Base-by-base conservation (phyloP, 2,113 vertebrate species). In the Cairina moschata region DNA sequence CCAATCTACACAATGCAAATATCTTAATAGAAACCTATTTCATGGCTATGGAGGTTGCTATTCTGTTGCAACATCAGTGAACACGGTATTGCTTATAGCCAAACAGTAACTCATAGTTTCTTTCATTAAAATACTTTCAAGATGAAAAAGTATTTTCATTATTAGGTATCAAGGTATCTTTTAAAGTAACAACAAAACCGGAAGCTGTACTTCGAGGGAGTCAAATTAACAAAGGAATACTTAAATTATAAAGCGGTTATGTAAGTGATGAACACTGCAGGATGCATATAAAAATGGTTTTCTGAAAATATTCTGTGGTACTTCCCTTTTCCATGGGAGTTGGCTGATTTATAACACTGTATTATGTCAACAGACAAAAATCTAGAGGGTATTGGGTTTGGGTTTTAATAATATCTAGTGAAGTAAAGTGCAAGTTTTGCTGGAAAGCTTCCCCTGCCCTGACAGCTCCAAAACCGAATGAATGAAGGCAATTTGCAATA, bases 111-210 rank as follows among this genome's bases (percentile, higher is more conserved):
- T 60, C 85, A 44, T 7, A 31, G 50, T 29, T 34, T 32, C 67
- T 71, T 40, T 23, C 80, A 77, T 72, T 32, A 59, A 25, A 79
- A n/a, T 36, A 8, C 50, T 65, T 82, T 13, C 89, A 50, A 78
- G 66, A 86, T 66, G 60, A 93, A 86, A 56, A 95, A 72, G n/a
- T 40, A 46, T 67, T 86, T 76, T 86, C 75, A 55, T 83, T 86
- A 68, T 23, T n/a, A 73, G 66, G 25, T 46, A 56, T 60, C 29
- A 26, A 84, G 71, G 38, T 80, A 79, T n/a, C 80, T 74, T 76
- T 52, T 46, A 38, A 77, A 76, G 62, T 1, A 65, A 38, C n/a
- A 74, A 28, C 52, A 23, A 48, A 38, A 83, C 8, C 16, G 52
- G 67, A 58, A 77, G 25, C 80, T 71, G 73, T 28, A 31, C n/a